These are phyloP conservation scores for Embidobia sp. DNA, from an alignment of 2,888 invertebrate genomes.

Conservation along the genomic window DNA sequence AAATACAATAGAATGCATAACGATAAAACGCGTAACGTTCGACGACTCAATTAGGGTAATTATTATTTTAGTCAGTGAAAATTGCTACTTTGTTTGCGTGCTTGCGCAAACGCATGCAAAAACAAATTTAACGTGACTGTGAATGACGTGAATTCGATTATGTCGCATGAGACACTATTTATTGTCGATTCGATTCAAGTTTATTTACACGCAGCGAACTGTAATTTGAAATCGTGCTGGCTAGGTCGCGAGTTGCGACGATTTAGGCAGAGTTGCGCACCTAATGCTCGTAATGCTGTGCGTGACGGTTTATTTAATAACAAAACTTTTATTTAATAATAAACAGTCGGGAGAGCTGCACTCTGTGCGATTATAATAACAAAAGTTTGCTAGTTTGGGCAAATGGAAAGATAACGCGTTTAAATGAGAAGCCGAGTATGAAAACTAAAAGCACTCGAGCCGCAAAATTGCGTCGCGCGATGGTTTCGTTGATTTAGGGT, in stretches of 20 bases:
- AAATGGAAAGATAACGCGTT: slow-evolving; percentile 14
- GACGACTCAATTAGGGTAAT: no score
- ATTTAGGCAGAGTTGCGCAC: neutral
- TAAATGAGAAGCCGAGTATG: slow-evolving; percentile 10
- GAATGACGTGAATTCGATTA: slow-evolving; percentile 22
- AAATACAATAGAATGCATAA: no score
- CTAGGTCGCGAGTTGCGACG: neutral
- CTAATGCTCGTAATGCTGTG: neutral
- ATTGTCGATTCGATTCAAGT: slow-evolving; percentile 21
- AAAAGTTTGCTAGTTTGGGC: slow-evolving; percentile 6
- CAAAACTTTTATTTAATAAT: slow-evolving; percentile 6
- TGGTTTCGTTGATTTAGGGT: slow-evolving; percentile 20
- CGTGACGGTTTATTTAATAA: no score
- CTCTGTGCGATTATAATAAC: slow-evolving; percentile 3
- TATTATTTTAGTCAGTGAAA: no score
- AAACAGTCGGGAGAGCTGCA: neutral
- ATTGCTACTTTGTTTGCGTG: no score
- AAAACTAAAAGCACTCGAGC: no score
- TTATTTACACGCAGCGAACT: slow-evolving; percentile 9
- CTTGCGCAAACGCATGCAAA: no score
- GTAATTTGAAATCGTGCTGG: no score
- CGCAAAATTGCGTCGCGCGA: slow-evolving; percentile 20
- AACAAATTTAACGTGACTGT: no score
- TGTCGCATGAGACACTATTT: slow-evolving; percentile 5
- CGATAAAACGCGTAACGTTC: no score